A percentile compares a stretch with the other conserved stretches of the same genome.
Evolutionary conservation across 2,113 vertebrate species (phyloP).

Genomic region (Plestiodon gilberti): DNA sequence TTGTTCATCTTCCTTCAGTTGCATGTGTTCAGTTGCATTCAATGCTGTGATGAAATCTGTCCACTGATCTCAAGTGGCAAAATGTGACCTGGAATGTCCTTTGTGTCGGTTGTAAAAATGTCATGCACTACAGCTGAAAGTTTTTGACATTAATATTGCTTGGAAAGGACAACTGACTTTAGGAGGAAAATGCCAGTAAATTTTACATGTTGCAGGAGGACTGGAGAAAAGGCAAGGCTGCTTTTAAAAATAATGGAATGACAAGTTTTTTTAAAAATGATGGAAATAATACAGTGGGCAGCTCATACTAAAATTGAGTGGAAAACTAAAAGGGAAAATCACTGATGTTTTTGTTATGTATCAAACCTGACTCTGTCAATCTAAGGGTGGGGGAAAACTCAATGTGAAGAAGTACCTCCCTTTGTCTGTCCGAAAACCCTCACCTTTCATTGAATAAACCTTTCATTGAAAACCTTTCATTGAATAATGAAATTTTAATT

Average conservation of each 20-base stretch:
- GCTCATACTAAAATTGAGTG: too few relatives aligned
- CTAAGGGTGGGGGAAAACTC: too few relatives aligned
- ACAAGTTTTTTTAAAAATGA: neutral
- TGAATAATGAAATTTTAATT: too few relatives aligned
- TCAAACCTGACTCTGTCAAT: too few relatives aligned
- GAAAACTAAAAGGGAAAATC: too few relatives aligned
- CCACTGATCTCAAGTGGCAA: neutral
- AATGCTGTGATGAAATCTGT: neutral
- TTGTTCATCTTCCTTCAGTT: too few relatives aligned
- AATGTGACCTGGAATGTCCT: conserved; percentile 3
- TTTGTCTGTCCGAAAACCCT: too few relatives aligned
- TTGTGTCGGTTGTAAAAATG: conserved; percentile 9
- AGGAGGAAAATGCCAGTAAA: neutral
- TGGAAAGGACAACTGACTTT: conserved; percentile 16
- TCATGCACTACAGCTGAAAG: conserved; percentile 17
- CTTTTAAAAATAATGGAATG: conserved; percentile 16
- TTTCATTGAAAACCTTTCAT: too few relatives aligned
- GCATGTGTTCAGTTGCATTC: neutral
- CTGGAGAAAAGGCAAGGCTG: neutral
- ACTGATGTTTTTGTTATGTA: too few relatives aligned
- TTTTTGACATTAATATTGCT: neutral
- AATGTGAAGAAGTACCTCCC: too few relatives aligned
- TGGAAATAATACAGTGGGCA: neutral
- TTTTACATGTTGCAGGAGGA: neutral
- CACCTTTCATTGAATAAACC: too few relatives aligned